Conservation (phyloP, 2,888 invertebrate species). For the Sinotaia quadrata region DNA sequence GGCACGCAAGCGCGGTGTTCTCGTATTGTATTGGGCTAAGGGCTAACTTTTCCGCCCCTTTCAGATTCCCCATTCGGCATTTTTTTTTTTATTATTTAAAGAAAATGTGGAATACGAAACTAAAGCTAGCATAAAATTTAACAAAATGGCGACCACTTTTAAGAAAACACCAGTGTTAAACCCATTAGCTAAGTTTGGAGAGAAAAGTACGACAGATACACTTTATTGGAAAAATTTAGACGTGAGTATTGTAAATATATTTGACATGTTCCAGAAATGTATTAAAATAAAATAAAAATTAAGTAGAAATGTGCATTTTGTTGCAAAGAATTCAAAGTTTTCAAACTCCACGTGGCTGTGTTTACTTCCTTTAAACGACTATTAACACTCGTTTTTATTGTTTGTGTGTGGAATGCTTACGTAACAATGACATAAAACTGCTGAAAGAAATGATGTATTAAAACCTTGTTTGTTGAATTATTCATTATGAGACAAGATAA, state of each 20-base stretch:
- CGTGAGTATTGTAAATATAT: conserved; percentile 78
- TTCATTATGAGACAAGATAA: too few species aligned
- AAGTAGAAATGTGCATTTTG: too few species aligned
- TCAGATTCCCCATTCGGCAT: not conserved
- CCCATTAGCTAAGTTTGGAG: conserved; percentile 79
- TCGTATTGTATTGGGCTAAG: not conserved
- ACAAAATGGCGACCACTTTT: conserved; percentile 75
- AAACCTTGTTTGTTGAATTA: too few species aligned
- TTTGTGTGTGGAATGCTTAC: too few species aligned
- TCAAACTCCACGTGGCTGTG: too few species aligned
- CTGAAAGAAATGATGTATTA: too few species aligned
- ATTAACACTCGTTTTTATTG: too few species aligned
- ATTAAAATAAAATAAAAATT: too few species aligned
- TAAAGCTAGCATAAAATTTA: not conserved
- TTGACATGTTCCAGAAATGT: too few species aligned
- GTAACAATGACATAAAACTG: too few species aligned
- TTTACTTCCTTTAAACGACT: too few species aligned
- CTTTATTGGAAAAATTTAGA: conserved; percentile 91
- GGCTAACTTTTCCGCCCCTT: conserved; percentile 4
- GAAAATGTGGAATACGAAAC: conserved; percentile 20
- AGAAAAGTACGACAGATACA: conserved; percentile 83
- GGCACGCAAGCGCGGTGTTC: conserved; percentile 32
- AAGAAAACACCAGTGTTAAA: conserved; percentile 79
- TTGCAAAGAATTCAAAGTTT: too few species aligned
- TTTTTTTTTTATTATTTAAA: not conserved